Evolutionary conservation across 53 echinoderm and acorn worm species (phyloP).

Genomic region (Astropecten irregularis): DNA sequence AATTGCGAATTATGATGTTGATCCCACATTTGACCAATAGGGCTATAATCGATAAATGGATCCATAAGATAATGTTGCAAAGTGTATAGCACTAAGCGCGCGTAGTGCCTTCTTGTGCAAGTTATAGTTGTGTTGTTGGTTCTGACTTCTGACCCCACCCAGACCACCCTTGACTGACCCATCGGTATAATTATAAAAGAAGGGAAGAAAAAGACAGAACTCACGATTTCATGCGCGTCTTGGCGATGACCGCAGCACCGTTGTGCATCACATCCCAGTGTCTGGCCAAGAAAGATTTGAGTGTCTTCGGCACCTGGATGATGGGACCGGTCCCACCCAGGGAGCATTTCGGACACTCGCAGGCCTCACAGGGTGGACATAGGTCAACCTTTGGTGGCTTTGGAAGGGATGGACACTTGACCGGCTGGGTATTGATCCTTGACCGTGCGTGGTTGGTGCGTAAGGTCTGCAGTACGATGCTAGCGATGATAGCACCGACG

Average conservation of each 20-base stretch:
- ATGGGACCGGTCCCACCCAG: background rate
- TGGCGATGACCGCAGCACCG: slow-evolving; percentile 60
- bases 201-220: background rate
- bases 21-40: too few relatives aligned
- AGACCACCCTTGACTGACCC: too few relatives aligned
- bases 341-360: slow-evolving; percentile 1
- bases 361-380: background rate
- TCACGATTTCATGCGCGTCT: slow-evolving; percentile 73
- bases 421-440: background rate
- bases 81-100: too few relatives aligned
- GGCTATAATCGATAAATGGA: too few relatives aligned
- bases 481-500: slow-evolving; percentile 48
- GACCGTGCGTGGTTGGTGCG: background rate
- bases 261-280: slow-evolving; percentile 63
- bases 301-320: slow-evolving; percentile 60
- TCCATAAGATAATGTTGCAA: too few relatives aligned
- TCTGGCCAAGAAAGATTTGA: slow-evolving; percentile 63
- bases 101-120: too few relatives aligned
- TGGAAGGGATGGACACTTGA: background rate
- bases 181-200: too few relatives aligned
- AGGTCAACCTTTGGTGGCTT: background rate
- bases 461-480: slow-evolving; percentile 1
- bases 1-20: too few relatives aligned
- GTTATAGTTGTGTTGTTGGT: too few relatives aligned
- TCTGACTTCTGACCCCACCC: too few relatives aligned